Evolutionary conservation across 2,797 vertebrate species (phyloP).

Genomic region (Myiotriccus ornatus): DNA sequence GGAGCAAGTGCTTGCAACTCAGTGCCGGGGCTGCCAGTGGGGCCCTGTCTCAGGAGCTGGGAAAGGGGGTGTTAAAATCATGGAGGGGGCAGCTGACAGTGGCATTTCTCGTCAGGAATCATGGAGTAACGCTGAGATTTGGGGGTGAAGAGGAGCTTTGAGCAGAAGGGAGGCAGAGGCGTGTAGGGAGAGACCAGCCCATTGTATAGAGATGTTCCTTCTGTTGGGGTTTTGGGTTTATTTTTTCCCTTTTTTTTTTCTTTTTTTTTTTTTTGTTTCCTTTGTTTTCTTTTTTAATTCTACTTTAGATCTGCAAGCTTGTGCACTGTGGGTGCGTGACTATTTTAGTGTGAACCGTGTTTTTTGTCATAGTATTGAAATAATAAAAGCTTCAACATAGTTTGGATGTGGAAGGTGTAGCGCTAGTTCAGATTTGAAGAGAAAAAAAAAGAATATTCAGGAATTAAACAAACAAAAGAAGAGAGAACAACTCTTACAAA

Average conservation of each 20-base stretch:
- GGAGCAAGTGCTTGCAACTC: neutral
- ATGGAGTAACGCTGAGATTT: conserved; percentile 29
- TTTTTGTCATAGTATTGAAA: conserved; percentile 93
- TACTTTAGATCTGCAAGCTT: conserved; percentile 94
- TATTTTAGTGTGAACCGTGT: conserved; percentile 92
- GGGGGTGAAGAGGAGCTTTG: conserved; percentile 24
- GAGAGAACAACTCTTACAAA: conserved; percentile 61
- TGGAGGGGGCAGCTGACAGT: neutral
- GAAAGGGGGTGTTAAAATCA: neutral
- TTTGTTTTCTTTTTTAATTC: conserved; percentile 26
- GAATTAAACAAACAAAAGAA: conserved; percentile 54
- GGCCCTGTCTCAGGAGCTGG: neutral
- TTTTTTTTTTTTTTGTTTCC: neutral
- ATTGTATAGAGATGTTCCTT: conserved; percentile 74
- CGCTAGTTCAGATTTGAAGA: conserved; percentile 78
- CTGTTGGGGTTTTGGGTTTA: conserved; percentile 24
- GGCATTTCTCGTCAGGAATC: neutral
- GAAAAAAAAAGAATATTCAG: conserved; percentile 45
- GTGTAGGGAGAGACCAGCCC: conserved; percentile 73
- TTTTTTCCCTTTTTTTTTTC: neutral
- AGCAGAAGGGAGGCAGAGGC: conserved; percentile 21
- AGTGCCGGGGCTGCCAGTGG: neutral
- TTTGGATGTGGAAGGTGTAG: conserved; percentile 92
- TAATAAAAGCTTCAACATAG: conserved; percentile 86
- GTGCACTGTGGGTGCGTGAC: conserved; percentile 96